Evolutionary conservation across 2,113 vertebrate genomes (phyloP).

Genomic region (Poecilia latipinna): DNA sequence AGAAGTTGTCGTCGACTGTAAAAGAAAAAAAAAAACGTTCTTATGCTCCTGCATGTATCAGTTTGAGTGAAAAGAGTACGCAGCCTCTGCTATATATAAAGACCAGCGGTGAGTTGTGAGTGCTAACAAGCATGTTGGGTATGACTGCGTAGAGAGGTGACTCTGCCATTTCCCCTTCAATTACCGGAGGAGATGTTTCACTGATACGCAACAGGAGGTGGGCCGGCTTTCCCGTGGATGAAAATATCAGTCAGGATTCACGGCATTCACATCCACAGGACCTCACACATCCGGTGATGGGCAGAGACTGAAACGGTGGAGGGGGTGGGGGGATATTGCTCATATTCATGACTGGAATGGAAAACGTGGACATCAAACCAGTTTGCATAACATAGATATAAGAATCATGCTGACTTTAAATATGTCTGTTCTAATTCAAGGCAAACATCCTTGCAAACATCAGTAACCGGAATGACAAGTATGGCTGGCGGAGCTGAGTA

Average conservation of each 20-base stretch:
- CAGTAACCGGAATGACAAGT: constrained; percentile 36
- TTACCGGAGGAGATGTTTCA: constrained; percentile 43
- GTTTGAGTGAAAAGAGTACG: neutral
- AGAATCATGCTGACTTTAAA: constrained; percentile 25
- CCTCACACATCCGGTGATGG: constrained; percentile 30
- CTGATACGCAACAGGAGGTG: constrained; percentile 12
- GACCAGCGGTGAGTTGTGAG: neutral
- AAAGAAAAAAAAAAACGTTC: neutral
- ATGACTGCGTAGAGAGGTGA: constrained; percentile 33
- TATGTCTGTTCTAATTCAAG: constrained; percentile 34
- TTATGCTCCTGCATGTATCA: neutral
- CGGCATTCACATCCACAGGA: constrained; percentile 41
- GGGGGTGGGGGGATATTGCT: constrained; percentile 4
- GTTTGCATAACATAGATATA: constrained; percentile 21
- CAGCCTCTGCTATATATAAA: constrained; percentile 3
- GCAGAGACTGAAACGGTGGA: neutral
- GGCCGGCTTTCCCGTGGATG: constrained; percentile 41
- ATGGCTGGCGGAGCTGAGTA: constrained; percentile 5
- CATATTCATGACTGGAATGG: constrained; percentile 15
- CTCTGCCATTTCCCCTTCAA: constrained; percentile 47
- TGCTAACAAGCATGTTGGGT: constrained; percentile 43
- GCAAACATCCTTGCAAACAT: constrained; percentile 3
- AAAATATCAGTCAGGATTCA: constrained; percentile 50
- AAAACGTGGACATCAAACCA: constrained; percentile 32
- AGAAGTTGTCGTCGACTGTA: neutral